These are phyloP conservation scores for Drosophila yakuba DNA, from an alignment of 1,140 invertebrate species.

Conservation along the genomic window DNA sequence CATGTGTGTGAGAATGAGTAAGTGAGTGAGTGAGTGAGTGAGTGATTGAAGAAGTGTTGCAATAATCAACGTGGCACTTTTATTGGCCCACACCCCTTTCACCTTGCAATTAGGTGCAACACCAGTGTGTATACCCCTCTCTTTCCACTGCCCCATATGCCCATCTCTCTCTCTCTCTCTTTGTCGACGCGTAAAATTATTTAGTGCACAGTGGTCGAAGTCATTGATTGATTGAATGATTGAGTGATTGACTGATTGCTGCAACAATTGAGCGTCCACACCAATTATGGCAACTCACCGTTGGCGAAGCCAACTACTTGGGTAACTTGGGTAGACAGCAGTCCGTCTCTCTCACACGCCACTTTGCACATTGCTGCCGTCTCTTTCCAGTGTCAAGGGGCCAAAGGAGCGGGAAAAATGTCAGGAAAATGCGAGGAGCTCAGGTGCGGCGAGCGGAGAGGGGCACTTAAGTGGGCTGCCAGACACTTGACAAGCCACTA, in stretches of 20 bases:
- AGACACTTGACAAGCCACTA: slow-evolving; percentile 35
- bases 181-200: not conserved
- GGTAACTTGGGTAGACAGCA: not conserved
- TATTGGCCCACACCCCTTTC: slow-evolving; percentile 6
- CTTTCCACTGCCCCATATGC: too few relatives aligned
- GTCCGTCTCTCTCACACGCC: not conserved
- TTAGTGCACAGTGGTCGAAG: slow-evolving; percentile 12
- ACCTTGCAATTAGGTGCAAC: slow-evolving; percentile 10
- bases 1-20: too few relatives aligned
- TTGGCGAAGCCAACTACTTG: slow-evolving; percentile 35
- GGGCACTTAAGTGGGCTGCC: slow-evolving; percentile 26
- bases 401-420: slow-evolving; percentile 6
- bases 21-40: not conserved
- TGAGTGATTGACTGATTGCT: slow-evolving; percentile 43
- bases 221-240: slow-evolving; percentile 40
- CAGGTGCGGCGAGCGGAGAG: slow-evolving; percentile 6
- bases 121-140: not conserved
- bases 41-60: slow-evolving; percentile 41
- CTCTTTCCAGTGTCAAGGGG: slow-evolving; percentile 15
- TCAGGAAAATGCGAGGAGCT: slow-evolving; percentile 18
- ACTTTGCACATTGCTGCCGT: not conserved
- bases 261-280: slow-evolving; percentile 28
- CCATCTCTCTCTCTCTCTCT: not conserved
- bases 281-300: slow-evolving; percentile 51
- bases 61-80: slow-evolving; percentile 44